Conservation (phyloP, 2,113 vertebrate genomes). For the Agelaius tricolor region DNA sequence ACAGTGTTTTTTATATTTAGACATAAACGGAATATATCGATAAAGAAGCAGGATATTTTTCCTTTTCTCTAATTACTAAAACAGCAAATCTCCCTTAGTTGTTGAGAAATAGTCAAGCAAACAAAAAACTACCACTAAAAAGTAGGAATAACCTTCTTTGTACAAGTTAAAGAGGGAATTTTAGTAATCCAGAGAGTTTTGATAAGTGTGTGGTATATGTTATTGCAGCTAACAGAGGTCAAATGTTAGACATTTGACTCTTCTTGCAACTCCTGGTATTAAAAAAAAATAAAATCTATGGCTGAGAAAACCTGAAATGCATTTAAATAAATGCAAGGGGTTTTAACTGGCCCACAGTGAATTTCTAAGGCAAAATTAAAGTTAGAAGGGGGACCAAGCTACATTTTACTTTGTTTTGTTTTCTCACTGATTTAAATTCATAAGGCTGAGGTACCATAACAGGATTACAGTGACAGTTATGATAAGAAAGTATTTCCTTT, state of each 20-base stretch:
- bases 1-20: not conserved
- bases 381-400: not conserved
- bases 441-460: not conserved
- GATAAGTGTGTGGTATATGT: not conserved
- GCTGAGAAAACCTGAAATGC: not conserved
- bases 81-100: not conserved
- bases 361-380: not conserved
- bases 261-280: not conserved
- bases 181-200: not conserved
- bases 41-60: not conserved
- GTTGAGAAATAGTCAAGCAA: not conserved
- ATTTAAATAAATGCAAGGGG: constrained; percentile 2
- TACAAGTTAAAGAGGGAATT: constrained; percentile 7
- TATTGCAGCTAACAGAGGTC: constrained; percentile 21
- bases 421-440: constrained; percentile 29
- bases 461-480: not conserved
- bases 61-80: not conserved
- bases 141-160: not conserved
- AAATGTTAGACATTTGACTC: not conserved
- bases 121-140: not conserved
- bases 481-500: constrained; percentile 6
- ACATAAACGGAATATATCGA: not conserved
- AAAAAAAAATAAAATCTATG: not conserved
- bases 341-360: not conserved
- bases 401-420: not conserved